Base-by-base conservation (phyloP, 2,113 vertebrate species). In the Plestiodon gilberti region DNA sequence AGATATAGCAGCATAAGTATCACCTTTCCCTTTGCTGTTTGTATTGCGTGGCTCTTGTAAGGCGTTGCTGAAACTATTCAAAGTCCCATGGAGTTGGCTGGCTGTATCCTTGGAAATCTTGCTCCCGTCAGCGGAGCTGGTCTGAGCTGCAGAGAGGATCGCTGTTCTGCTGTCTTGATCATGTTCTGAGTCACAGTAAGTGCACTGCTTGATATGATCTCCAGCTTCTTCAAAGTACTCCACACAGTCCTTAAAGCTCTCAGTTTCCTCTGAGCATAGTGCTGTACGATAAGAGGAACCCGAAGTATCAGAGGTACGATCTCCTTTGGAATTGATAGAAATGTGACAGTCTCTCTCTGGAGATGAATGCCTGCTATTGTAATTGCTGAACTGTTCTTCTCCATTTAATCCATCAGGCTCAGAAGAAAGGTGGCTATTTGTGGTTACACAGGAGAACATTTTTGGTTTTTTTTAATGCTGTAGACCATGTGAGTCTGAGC, bases 271-370 rank as follows among this genome's bases (percentile, higher is more conserved):
- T 0, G 97, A 98, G 88, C 97, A 96, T 1, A 94, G 94, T 25
- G 98, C 98, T 3, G 98, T 98, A 93, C 98, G 97, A 91, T 98
- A 99, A 1, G 97, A 98, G 23, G 98, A 99, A 91, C 97, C 96
- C 2, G 96, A 96, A 57, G 96, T 96, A 87, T 96, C 96, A 0
- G 96, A 96, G 70, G 96, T 95, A 82, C 95, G 88, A 77, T 95
- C 94, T 22, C 93, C 94, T 3, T 84, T 88, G 82, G 92, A 70
- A 33, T 94, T 77, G 81, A 83, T 23, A 9, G 57, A 73, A 81
- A 91, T 74, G 52, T 79, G 90, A 17, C 89, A n/a, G 33, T 91
- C 91, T 79, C 91, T 94, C 78, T 93, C 92, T 28, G 83, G 83
- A 0, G 62, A 4, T 2, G 90, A 86, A 0, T 61, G 43, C 20